Percentiles rank a stretch among this genome's conserved stretches.
Evolutionary conservation across 2,113 vertebrate genomes (phyloP).

Genomic region (Eulemur macaco): DNA sequence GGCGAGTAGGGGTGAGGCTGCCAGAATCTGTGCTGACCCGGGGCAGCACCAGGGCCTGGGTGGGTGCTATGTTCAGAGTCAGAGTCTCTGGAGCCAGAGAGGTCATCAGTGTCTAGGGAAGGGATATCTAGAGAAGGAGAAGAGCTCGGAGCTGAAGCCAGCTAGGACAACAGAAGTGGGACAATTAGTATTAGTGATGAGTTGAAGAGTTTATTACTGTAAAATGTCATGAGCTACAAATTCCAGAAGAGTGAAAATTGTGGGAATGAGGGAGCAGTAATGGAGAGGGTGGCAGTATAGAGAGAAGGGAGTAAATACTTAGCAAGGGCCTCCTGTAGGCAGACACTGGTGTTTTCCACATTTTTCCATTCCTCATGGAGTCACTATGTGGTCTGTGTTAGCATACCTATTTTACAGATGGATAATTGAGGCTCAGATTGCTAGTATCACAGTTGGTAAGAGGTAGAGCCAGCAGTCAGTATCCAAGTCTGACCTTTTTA

Average conservation of each 20-base stretch:
- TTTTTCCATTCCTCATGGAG: neutral
- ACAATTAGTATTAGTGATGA: neutral
- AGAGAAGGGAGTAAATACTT: neutral
- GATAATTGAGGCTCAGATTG: neutral
- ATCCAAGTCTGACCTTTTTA: neutral
- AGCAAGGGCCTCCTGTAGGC: neutral
- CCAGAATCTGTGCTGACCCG: neutral
- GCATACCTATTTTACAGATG: neutral
- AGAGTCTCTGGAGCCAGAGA: neutral
- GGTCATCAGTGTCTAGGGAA: neutral
- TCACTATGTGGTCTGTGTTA: neutral
- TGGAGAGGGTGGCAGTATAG: neutral
- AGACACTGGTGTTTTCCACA: neutral
- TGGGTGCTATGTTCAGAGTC: neutral
- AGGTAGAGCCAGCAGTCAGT: neutral
- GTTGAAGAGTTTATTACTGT: neutral
- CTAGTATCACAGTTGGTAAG: neutral
- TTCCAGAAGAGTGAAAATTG: neutral
- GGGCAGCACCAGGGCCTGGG: neutral
- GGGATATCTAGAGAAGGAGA: neutral
- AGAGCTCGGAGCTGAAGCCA: neutral
- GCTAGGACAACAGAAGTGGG: neutral
- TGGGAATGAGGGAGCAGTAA: too few species aligned
- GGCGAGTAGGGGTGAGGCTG: neutral
- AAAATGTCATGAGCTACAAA: neutral